Evolutionary conservation across 2,888 invertebrate species (phyloP), one percentile per base, ranked within the genome.

Genomic region (Drosophila suboccidentalis): DNA sequence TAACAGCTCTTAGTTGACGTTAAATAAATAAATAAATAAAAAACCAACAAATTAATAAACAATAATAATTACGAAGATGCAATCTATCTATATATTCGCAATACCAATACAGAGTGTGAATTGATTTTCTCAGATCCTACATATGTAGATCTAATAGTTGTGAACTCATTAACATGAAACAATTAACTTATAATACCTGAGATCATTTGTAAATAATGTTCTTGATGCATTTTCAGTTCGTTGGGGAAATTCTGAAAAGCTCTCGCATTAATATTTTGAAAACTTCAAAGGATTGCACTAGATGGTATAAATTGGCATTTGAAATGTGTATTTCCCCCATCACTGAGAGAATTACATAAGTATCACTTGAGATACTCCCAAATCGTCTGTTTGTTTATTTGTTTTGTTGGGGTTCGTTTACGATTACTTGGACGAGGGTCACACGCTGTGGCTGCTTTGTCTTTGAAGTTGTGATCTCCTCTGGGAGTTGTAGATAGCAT

Each of bases 391-490:
- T 69, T 78, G 78, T 87, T 73, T 78, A 46, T 69, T 49, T 70
- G 49, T 69, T 65, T 65, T 64, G 64, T 43, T 58, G 55, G 65
- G 51, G 51, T 39, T 73, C 68, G 74, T 65, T 78, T 61, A 59
- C 68, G 74, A 59, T 78, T 61, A 59, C 55, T 38, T 50, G 61
- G 29, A 13, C 65, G 62, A 58, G 68, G 86, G 80, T 80, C 86
- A 72, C 84, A 85, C 67, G 84, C 84, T 84, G 84, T 66, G 80
- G 53, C 62, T 63, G 63, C 62, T 54, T 75, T 70, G 70, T 60
- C 82, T 84, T 84, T 87, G 86, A 84, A 78, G 86, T 84, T 61
- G 71, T 68, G 63, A 75, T 62, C 75, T 73, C 71, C 47, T 65
- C 71, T 71, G 87, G 87, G 82, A 70, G 64, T 72, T 58, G 70